Percentiles rank a stretch among this genome's conserved stretches.
Evolutionary conservation across 2,113 vertebrate species (phyloP).

Genomic region (Zosterops hypoxanthus): DNA sequence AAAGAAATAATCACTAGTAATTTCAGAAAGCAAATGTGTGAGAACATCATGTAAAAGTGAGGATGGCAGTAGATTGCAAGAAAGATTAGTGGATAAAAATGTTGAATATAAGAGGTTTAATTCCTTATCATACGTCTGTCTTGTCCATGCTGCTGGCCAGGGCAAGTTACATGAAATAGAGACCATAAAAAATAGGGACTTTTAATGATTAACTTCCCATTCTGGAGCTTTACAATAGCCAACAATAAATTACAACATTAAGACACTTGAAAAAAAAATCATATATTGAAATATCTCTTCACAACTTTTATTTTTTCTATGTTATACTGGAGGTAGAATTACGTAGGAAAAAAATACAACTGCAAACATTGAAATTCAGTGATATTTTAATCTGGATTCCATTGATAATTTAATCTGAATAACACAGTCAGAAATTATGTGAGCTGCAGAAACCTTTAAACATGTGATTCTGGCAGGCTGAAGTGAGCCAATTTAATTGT

Average conservation of each 20-base stretch:
- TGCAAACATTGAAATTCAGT: neutral
- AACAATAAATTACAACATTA: neutral
- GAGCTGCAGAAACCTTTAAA: neutral
- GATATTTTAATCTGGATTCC: neutral
- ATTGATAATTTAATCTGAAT: neutral
- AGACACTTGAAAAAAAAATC: neutral
- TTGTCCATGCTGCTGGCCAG: neutral
- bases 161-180: neutral
- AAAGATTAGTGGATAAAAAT: neutral
- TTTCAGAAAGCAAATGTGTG: neutral
- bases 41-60: neutral
- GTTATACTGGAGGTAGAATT: neutral
- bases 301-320: neutral
- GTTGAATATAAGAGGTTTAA: neutral
- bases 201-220: neutral
- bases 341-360: neutral
- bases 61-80: neutral
- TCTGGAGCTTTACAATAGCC: neutral
- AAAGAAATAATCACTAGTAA: neutral
- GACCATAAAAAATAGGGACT: neutral
- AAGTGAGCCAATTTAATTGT: constrained; percentile 9
- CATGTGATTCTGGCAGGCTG: neutral
- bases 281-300: neutral
- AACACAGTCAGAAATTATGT: neutral
- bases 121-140: neutral